These are phyloP conservation scores for Pasiphila rectangulata DNA, from an alignment of 2,888 invertebrate genomes.

Conservation along the genomic window DNA sequence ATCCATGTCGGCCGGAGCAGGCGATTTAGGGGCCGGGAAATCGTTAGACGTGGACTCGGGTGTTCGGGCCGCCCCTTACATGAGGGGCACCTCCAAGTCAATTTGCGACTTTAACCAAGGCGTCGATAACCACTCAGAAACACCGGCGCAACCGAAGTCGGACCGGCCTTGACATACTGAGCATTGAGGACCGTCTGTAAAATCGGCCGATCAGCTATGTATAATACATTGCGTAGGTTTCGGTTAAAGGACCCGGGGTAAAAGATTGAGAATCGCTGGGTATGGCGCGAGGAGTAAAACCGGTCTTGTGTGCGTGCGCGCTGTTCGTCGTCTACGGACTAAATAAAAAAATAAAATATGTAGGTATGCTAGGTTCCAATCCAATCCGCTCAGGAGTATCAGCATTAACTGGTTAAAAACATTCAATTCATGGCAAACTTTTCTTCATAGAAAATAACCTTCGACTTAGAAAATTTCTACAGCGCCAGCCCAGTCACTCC, in stretches of 20 bases:
- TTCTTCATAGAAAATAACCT: too few relatives aligned
- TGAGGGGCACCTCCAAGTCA: not conserved
- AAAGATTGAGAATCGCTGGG: not conserved
- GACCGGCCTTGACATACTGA: not conserved
- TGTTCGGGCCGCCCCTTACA: not conserved
- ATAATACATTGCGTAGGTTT: not conserved
- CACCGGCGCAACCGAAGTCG: not conserved
- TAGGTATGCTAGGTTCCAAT: too few relatives aligned
- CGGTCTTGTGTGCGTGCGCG: not conserved
- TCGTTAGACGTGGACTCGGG: not conserved
- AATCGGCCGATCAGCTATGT: not conserved
- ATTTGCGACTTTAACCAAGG: not conserved
- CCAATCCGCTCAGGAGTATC: too few relatives aligned
- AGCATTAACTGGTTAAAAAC: too few relatives aligned
- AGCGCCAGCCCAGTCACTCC: too few relatives aligned
- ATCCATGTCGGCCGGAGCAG: constrained; percentile 1
- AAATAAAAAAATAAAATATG: too few relatives aligned
- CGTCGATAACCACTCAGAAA: not conserved
- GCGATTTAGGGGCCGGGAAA: not conserved
- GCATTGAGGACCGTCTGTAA: not conserved
- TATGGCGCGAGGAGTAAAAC: not conserved
- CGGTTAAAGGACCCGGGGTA: not conserved
- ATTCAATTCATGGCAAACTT: too few relatives aligned
- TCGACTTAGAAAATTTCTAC: too few relatives aligned
- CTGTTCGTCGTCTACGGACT: constrained; percentile 1